Conservation (phyloP, 2,797 vertebrate genomes). For the Anguilla obscura region DNA sequence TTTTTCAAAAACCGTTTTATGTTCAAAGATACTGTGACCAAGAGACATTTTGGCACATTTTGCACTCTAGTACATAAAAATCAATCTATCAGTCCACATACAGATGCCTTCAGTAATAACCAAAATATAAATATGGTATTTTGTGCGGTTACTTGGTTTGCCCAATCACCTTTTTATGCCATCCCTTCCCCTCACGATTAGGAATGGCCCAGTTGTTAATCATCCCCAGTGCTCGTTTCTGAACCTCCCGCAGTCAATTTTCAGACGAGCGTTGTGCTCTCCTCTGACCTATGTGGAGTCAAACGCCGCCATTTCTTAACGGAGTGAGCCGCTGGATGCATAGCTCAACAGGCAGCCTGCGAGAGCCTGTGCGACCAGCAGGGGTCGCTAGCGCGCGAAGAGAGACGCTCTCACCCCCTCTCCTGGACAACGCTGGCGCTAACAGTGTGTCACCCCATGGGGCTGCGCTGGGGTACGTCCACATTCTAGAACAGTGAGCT, state of each 20-base stretch:
- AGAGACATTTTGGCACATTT: constrained; percentile 11
- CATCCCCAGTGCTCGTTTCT: neutral
- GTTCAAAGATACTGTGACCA: neutral
- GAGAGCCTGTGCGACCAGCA: neutral
- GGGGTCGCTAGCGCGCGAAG: neutral
- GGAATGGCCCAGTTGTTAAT: neutral
- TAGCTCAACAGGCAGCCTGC: too few species aligned
- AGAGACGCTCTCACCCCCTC: neutral
- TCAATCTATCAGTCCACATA: neutral
- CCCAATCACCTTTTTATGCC: neutral
- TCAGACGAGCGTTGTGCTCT: neutral
- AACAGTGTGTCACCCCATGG: neutral
- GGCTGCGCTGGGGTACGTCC: neutral
- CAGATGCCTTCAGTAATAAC: neutral
- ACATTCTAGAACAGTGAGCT: neutral
- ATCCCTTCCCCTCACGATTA: neutral
- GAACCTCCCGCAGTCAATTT: neutral
- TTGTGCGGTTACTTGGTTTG: neutral
- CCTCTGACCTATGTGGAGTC: neutral
- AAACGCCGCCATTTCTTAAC: too few species aligned
- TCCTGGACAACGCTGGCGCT: neutral
- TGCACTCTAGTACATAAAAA: neutral
- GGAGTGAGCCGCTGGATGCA: too few species aligned
- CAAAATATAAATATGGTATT: neutral
- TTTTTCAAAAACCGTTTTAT: neutral